These are phyloP conservation scores for Myotis davidii DNA, from an alignment of 2,113 vertebrate genomes.

Conservation along the genomic window DNA sequence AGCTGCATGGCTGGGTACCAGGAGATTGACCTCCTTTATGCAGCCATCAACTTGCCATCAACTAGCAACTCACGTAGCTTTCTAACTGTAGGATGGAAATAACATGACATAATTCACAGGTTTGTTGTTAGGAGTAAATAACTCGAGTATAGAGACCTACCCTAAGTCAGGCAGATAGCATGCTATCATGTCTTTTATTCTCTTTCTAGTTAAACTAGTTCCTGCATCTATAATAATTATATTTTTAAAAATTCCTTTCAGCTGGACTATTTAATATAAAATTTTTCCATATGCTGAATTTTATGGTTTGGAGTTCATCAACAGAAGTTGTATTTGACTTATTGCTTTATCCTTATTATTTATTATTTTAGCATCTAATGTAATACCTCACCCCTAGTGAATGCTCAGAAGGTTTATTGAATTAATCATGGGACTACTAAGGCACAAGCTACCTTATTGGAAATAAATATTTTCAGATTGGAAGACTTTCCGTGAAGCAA, in stretches of 20 bases:
- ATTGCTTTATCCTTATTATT: neutral
- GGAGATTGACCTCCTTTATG: neutral
- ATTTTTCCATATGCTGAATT: neutral
- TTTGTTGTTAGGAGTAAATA: neutral
- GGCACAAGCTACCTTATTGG: neutral
- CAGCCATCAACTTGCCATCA: too few species aligned
- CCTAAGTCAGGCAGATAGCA: neutral
- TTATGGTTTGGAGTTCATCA: neutral
- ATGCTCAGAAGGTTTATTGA: constrained; percentile 1
- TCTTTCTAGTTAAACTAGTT: neutral
- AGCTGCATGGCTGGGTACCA: neutral
- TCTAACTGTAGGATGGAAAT: neutral
- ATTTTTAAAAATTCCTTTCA: neutral
- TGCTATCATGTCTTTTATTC: neutral
- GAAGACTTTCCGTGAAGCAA: neutral
- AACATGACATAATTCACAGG: neutral
- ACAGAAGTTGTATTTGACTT: constrained; percentile 9
- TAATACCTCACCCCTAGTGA: neutral
- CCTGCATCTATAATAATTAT: neutral
- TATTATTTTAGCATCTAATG: neutral
- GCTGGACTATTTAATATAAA: neutral
- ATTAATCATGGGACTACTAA: neutral
- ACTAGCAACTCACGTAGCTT: neutral
- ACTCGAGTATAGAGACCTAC: neutral
- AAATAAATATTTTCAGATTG: neutral